phyloP scores from a whole-genome alignment of 2,888 invertebrate species.

The Eupsilia transversa region DNA sequence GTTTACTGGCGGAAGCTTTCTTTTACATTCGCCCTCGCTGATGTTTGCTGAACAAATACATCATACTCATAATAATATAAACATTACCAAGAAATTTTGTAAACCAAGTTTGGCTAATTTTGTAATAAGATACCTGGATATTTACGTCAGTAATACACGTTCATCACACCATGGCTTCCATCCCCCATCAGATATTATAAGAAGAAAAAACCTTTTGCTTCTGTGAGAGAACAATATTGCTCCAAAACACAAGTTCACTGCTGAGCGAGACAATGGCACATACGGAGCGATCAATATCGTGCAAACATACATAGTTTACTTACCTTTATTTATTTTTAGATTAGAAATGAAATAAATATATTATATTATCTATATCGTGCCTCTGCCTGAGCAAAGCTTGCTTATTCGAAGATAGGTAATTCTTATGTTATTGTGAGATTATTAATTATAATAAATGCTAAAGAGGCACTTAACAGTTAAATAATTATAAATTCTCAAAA shows the following conservation, averaged over 20 bases:
- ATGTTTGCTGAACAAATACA: slow-evolving; percentile 54
- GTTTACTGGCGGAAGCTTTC: slow-evolving; percentile 55
- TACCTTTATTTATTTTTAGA: slow-evolving; percentile 28
- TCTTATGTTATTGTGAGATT: slow-evolving; percentile 1
- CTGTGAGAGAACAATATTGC: slow-evolving; percentile 34
- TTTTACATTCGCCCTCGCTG: slow-evolving; percentile 43
- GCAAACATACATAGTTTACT: slow-evolving; percentile 16
- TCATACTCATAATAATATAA: slow-evolving; percentile 30
- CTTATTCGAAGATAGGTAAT: not conserved
- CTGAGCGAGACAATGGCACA: slow-evolving; percentile 49
- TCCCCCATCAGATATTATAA: slow-evolving; percentile 15
- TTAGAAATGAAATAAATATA: not conserved
- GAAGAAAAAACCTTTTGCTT: slow-evolving; percentile 8
- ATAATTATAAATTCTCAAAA: slow-evolving; percentile 5
- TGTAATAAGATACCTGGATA: slow-evolving; percentile 9
- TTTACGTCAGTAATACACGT: slow-evolving; percentile 5
- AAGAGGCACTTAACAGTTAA: not conserved
- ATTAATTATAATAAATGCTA: slow-evolving; percentile 8
- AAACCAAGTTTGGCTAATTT: slow-evolving; percentile 40
- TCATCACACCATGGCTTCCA: not conserved
- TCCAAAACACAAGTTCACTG: slow-evolving; percentile 21
- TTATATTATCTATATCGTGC: not conserved
- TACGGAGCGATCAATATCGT: slow-evolving; percentile 48
- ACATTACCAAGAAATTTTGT: slow-evolving; percentile 47
- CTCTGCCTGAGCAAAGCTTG: not conserved